phyloP scores from a whole-genome alignment of 2,888 invertebrate species.

The Eristalis arbustorum region DNA sequence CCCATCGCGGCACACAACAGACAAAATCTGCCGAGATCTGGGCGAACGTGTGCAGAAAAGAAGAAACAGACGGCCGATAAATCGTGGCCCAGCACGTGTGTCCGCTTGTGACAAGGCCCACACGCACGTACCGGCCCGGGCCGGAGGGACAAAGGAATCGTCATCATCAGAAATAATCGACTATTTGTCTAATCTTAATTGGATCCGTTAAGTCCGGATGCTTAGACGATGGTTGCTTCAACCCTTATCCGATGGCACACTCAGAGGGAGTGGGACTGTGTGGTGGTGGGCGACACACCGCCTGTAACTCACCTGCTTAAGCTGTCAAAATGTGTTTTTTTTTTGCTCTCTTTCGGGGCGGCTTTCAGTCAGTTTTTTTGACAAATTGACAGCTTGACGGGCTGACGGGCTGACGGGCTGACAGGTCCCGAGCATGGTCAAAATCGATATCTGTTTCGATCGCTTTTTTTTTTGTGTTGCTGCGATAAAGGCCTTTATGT shows the following conservation, averaged over 20 bases:
- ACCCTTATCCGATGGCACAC: constrained; percentile 40
- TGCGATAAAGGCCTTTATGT: background rate
- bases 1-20: constrained; percentile 1
- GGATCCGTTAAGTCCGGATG: constrained; percentile 46
- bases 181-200: constrained; percentile 59
- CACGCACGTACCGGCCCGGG: background rate
- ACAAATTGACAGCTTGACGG: constrained; percentile 20
- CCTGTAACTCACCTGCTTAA: background rate
- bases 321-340: background rate
- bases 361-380: background rate
- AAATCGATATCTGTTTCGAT: background rate
- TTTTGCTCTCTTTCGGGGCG: background rate
- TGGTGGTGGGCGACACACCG: background rate
- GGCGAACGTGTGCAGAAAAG: no score
- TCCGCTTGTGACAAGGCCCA: background rate
- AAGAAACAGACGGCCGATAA: constrained; percentile 8
- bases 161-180: constrained; percentile 44
- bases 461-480: background rate
- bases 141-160: background rate
- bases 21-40: constrained; percentile 14
- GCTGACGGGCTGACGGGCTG: constrained; percentile 33
- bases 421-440: constrained; percentile 14
- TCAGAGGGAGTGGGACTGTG: background rate
- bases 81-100: constrained; percentile 44
- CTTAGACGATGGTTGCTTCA: constrained; percentile 34